A percentile compares a stretch with the other conserved stretches of the same genome.
phyloP scores from a whole-genome alignment of 1,140 invertebrate species.

The Magallana gigas region DNA sequence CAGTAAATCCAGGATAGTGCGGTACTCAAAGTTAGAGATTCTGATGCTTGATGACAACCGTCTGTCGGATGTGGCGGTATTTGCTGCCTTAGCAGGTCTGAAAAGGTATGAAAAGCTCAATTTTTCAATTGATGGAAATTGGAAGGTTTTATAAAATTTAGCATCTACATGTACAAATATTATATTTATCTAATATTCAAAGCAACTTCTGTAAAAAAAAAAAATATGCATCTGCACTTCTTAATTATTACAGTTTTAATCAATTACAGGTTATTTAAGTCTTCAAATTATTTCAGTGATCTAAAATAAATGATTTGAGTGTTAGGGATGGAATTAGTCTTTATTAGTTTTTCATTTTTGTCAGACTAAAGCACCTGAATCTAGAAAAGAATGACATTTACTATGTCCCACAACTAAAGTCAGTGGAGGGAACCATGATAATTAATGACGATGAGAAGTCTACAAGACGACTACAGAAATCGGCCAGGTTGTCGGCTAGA shows the following conservation, averaged over 20 bases:
- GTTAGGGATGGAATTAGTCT: not conserved
- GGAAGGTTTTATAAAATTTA: too few relatives aligned
- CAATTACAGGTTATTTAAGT: too few relatives aligned
- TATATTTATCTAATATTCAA: too few relatives aligned
- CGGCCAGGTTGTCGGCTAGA: constrained; percentile 56
- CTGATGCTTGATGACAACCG: constrained; percentile 77
- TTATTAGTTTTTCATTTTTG: not conserved
- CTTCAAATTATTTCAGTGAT: too few relatives aligned
- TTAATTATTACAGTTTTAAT: too few relatives aligned
- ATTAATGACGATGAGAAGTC: constrained; percentile 66
- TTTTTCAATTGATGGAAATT: too few relatives aligned
- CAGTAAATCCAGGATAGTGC: constrained; percentile 65
- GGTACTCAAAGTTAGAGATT: constrained; percentile 75
- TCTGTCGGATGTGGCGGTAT: constrained; percentile 70
- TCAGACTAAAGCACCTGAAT: constrained; percentile 76
- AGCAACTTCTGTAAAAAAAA: too few relatives aligned
- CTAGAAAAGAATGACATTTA: constrained; percentile 77
- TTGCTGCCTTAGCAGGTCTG: constrained; percentile 76
- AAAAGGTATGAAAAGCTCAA: constrained; percentile 62
- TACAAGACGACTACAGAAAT: constrained; percentile 49
- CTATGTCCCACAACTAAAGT: constrained; percentile 76
- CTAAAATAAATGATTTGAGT: too few relatives aligned
- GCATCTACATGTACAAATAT: too few relatives aligned
- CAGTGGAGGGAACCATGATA: constrained; percentile 71
- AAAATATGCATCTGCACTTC: too few relatives aligned